These are phyloP conservation scores for Columba livia DNA, from an alignment of 2,113 vertebrate species.

Conservation along the genomic window DNA sequence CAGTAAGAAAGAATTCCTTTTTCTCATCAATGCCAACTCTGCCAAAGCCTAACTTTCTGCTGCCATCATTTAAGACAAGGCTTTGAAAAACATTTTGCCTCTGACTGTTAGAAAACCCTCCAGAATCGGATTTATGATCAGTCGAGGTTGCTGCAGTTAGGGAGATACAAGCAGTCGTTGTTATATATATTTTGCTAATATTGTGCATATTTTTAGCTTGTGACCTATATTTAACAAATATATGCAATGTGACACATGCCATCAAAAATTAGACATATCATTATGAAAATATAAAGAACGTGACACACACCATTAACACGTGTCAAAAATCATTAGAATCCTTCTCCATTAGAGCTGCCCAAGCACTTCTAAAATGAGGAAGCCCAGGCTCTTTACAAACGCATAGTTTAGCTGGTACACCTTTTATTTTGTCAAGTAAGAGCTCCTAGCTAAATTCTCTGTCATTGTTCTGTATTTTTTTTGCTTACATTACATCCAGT, in stretches of 20 bases:
- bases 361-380: constrained; percentile 1
- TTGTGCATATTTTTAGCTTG: constrained; percentile 1
- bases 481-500: background rate
- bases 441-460: background rate
- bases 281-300: background rate
- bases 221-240: constrained; percentile 43
- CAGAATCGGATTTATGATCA: background rate
- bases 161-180: background rate
- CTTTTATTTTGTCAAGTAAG: background rate
- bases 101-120: background rate
- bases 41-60: background rate
- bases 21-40: background rate
- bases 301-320: constrained; percentile 67
- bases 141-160: background rate
- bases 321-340: constrained; percentile 48
- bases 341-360: constrained; percentile 15
- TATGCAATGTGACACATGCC: constrained; percentile 45
- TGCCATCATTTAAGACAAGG: background rate
- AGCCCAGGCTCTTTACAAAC: background rate
- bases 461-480: background rate
- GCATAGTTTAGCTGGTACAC: background rate
- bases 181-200: background rate
- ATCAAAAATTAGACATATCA: constrained; percentile 24
- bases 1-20: background rate
- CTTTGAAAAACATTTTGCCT: background rate